Conservation (phyloP, 2,888 invertebrate species). For the Hypomecis punctinalis region DNA sequence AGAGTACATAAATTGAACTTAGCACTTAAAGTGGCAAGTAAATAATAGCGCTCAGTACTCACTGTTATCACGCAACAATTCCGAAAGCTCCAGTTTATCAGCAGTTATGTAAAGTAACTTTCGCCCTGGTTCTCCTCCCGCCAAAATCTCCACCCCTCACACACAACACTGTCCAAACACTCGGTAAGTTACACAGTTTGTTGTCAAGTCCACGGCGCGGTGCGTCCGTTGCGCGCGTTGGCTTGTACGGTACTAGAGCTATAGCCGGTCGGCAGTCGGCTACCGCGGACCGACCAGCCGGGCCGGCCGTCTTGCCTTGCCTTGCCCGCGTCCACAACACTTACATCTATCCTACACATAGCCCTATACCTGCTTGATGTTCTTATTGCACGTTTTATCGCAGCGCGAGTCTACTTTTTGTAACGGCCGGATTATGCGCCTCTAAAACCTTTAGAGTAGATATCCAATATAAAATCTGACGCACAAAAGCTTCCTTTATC, state of each 20-base stretch:
- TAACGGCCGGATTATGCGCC: slow-evolving; percentile 62
- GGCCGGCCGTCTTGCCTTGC: slow-evolving; percentile 42
- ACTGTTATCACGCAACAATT: slow-evolving; percentile 80
- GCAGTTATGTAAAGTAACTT: slow-evolving; percentile 71
- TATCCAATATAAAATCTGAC: slow-evolving; percentile 51
- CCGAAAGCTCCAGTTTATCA: slow-evolving; percentile 74
- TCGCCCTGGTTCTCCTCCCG: slow-evolving; percentile 66
- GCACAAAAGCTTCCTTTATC: slow-evolving; percentile 48
- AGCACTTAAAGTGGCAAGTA: slow-evolving; percentile 29
- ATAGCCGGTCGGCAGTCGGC: slow-evolving; percentile 38
- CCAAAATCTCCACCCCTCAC: slow-evolving; percentile 51
- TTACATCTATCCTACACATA: slow-evolving; percentile 30
- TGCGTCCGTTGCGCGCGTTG: slow-evolving; percentile 73
- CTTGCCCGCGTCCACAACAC: slow-evolving; percentile 51
- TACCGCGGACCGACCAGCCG: slow-evolving; percentile 47
- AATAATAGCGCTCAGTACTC: slow-evolving; percentile 71
- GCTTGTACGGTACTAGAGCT: slow-evolving; percentile 75
- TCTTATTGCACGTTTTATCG: slow-evolving; percentile 73
- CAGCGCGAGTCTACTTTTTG: slow-evolving; percentile 66
- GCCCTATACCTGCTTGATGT: slow-evolving; percentile 44
- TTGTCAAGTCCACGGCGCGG: slow-evolving; percentile 43
- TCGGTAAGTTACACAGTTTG: slow-evolving; percentile 47
- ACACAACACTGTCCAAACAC: slow-evolving; percentile 59
- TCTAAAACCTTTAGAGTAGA: slow-evolving; percentile 65
- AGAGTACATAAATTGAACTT: slow-evolving; percentile 27